Evolutionary conservation across 2,113 vertebrate species (phyloP).

Genomic region (Smithornis capensis): DNA sequence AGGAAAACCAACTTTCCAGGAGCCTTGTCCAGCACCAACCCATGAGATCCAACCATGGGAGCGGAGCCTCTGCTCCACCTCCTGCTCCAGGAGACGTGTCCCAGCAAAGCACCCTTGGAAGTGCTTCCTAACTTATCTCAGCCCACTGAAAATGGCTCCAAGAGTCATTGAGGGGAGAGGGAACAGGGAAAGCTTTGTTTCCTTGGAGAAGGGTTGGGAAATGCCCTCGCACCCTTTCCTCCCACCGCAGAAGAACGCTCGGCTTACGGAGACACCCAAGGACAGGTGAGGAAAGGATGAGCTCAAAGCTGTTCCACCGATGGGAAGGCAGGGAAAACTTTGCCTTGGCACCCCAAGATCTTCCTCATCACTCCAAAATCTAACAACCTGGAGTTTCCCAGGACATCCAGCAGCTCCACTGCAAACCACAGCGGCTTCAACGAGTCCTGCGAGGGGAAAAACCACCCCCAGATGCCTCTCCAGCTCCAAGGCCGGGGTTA

Average conservation of each 20-base stretch:
- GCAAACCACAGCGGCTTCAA: fast-evolving
- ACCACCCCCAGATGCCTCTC: neutral
- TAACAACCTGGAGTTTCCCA: fast-evolving
- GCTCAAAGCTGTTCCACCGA: fast-evolving
- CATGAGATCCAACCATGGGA: fast-evolving
- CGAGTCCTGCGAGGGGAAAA: fast-evolving
- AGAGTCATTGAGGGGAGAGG: fast-evolving
- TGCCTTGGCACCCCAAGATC: fast-evolving
- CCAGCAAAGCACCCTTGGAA: neutral
- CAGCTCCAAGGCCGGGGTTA: neutral
- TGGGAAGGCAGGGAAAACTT: neutral
- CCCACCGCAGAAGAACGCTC: fast-evolving
- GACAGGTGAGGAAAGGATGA: neutral
- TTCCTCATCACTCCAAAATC: fast-evolving
- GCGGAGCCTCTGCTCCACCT: neutral
- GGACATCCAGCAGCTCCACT: fast-evolving
- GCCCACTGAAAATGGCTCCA: fast-evolving
- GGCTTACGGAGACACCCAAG: neutral
- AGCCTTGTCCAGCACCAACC: neutral
- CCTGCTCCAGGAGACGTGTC: fast-evolving
- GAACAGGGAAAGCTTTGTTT: neutral
- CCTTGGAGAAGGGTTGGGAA: neutral
- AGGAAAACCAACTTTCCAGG: neutral
- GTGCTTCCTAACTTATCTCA: neutral
- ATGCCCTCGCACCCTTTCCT: fast-evolving